A percentile compares a stretch with the other conserved stretches of the same genome.
These are phyloP conservation scores for Noctua janthina DNA, from an alignment of 2,888 invertebrate species.

Conservation along the genomic window DNA sequence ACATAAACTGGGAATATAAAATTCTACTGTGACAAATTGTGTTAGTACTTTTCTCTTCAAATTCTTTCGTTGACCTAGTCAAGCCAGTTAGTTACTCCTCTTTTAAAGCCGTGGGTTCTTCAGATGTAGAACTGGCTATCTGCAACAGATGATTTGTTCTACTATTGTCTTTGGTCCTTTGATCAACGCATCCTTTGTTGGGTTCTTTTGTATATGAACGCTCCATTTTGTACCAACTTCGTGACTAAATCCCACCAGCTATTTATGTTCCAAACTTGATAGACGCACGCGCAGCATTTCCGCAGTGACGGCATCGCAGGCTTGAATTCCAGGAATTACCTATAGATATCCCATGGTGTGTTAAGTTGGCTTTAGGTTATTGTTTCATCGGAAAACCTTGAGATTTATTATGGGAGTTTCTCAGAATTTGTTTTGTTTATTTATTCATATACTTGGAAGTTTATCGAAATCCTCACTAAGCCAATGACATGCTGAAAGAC, in stretches of 20 bases:
- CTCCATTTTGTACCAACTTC: constrained; percentile 23
- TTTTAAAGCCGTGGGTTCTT: background rate
- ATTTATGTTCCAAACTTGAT: constrained; percentile 76
- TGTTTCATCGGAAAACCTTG: constrained; percentile 41
- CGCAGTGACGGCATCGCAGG: constrained; percentile 72
- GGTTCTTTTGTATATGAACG: background rate
- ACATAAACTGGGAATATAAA: background rate
- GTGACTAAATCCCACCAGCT: constrained; percentile 59
- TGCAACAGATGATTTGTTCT: background rate
- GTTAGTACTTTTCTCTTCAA: background rate
- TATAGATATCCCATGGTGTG: constrained; percentile 57
- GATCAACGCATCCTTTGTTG: background rate
- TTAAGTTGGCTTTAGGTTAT: constrained; percentile 40
- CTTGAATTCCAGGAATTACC: constrained; percentile 63
- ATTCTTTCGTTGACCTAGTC: background rate
- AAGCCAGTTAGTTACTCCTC: background rate
- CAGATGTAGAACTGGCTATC: background rate
- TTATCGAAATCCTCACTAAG: constrained; percentile 18
- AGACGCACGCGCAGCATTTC: constrained; percentile 76
- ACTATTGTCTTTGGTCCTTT: background rate
- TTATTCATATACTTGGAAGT: constrained; percentile 34
- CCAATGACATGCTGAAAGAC: constrained; percentile 16
- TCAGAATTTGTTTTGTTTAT: constrained; percentile 21
- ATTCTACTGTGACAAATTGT: background rate
- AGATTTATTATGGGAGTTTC: constrained; percentile 19